Evolutionary conservation across 2,113 vertebrate species (phyloP).

Genomic region (Procavia capensis): DNA sequence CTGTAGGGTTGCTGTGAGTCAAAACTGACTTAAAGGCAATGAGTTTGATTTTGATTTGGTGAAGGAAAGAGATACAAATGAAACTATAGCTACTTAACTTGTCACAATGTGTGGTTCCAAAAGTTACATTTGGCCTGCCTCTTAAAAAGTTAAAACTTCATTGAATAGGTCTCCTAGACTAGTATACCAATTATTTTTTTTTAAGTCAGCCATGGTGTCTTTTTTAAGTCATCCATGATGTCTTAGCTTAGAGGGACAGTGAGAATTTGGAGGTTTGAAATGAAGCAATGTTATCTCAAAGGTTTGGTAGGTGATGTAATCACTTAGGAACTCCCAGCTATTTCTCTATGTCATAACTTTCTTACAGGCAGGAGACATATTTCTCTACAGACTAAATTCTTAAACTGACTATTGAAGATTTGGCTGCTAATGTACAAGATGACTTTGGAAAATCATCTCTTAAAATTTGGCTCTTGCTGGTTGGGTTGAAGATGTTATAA

Average conservation of each 20-base stretch:
- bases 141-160: constrained; percentile 22
- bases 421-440: background rate
- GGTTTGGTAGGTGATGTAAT: background rate
- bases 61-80: constrained; percentile 14
- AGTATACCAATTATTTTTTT: background rate
- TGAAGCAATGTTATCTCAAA: background rate
- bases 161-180: background rate
- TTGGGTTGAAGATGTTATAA: background rate
- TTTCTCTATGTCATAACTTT: background rate
- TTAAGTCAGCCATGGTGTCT: background rate
- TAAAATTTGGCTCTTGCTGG: background rate
- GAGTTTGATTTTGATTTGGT: no score
- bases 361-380: background rate
- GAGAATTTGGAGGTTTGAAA: constrained; percentile 17
- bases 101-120: constrained; percentile 25
- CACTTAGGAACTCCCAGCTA: background rate
- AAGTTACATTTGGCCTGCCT: background rate
- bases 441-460: background rate
- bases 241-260: constrained; percentile 13
- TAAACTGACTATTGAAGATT: constrained; percentile 1
- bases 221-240: background rate
- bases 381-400: constrained; percentile 31
- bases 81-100: constrained; percentile 39
- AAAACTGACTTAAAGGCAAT: no score
- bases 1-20: no score